These are phyloP conservation scores for Colletes collaris DNA, from an alignment of 2,888 invertebrate species.

Conservation along the genomic window DNA sequence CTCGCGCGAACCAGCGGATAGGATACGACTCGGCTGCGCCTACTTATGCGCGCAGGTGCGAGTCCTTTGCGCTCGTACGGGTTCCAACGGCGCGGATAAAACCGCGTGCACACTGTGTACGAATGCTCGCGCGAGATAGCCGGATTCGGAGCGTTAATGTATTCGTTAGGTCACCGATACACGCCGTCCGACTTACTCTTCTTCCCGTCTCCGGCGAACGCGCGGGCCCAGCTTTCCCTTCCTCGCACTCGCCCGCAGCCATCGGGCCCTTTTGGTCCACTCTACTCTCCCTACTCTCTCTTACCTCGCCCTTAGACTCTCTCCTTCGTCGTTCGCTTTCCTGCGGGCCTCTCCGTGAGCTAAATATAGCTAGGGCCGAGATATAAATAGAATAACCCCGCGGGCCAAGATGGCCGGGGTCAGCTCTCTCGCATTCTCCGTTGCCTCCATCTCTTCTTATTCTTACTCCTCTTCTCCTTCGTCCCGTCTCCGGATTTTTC, in stretches of 20 bases:
- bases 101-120: slow-evolving; percentile 7
- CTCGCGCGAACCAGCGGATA: slow-evolving; percentile 23
- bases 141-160: slow-evolving; percentile 65
- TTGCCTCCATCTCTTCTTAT: slow-evolving; percentile 46
- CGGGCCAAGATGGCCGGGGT: slow-evolving; percentile 71
- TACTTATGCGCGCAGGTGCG: slow-evolving; percentile 61
- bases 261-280: slow-evolving; percentile 28
- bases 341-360: slow-evolving; percentile 68
- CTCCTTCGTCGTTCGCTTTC: slow-evolving; percentile 64
- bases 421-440: slow-evolving; percentile 60
- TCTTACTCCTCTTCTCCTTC: slow-evolving; percentile 19
- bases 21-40: slow-evolving; percentile 13
- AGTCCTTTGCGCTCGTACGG: slow-evolving; percentile 11
- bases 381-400: slow-evolving; percentile 79
- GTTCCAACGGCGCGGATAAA: slow-evolving; percentile 21
- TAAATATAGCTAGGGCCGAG: slow-evolving; percentile 77
- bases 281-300: slow-evolving; percentile 40
- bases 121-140: slow-evolving; percentile 54
- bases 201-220: slow-evolving; percentile 5
- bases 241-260: background rate
- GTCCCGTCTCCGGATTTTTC: slow-evolving; percentile 41
- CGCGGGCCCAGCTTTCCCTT: slow-evolving; percentile 21
- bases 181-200: slow-evolving; percentile 45
- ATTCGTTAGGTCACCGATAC: slow-evolving; percentile 67
- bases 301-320: slow-evolving; percentile 60